Conservation (phyloP, 2,113 vertebrate species). For the Cynopterus brachyotis region DNA sequence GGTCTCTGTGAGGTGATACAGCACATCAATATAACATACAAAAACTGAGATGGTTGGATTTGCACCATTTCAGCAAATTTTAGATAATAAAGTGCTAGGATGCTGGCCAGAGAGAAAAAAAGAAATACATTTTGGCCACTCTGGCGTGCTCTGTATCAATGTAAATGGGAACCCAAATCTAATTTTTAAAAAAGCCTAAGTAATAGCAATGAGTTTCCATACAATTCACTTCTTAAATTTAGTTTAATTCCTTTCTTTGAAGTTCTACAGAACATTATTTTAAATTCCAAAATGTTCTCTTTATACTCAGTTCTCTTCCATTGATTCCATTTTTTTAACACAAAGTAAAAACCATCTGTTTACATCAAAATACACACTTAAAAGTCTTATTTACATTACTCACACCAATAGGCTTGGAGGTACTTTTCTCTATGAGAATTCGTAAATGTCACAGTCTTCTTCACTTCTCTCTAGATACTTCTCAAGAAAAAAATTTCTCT, state of each 20-base stretch:
- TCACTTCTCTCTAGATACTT: conserved; percentile 22
- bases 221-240: conserved; percentile 24
- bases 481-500: conserved; percentile 61
- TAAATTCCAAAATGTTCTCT: conserved; percentile 31
- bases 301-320: neutral
- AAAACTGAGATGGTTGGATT: neutral
- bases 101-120: neutral
- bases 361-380: neutral
- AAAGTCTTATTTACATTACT: conserved; percentile 11
- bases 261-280: conserved; percentile 22
- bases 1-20: neutral
- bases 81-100: neutral
- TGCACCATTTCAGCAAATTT: neutral
- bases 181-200: neutral
- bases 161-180: neutral
- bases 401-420: neutral
- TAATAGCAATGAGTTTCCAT: neutral
- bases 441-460: conserved; percentile 38
- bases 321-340: conserved; percentile 26
- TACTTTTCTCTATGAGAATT: conserved; percentile 18
- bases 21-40: neutral
- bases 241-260: conserved; percentile 11
- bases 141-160: neutral
- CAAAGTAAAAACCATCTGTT: conserved; percentile 33
- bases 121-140: neutral